A percentile compares a stretch with the other conserved stretches of the same genome.
These are phyloP conservation scores for Therioaphis trifolii DNA, from an alignment of 2,888 invertebrate genomes.

Conservation along the genomic window DNA sequence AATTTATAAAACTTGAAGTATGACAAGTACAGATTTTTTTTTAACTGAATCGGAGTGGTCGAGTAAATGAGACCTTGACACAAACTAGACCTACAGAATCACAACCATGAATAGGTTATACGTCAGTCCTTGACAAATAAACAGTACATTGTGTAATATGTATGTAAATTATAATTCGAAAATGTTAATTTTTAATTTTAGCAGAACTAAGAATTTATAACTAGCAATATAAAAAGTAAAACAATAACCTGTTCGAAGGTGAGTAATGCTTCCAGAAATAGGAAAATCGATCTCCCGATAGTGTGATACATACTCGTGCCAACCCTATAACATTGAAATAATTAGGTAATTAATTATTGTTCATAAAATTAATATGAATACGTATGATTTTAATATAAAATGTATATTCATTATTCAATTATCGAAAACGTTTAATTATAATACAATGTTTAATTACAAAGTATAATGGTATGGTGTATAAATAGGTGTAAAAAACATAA, in stretches of 20 bases:
- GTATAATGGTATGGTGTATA: too few species aligned
- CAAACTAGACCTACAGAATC: slow-evolving; percentile 47
- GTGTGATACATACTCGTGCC: slow-evolving; percentile 91
- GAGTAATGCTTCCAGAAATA: slow-evolving; percentile 91
- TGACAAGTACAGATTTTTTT: too few species aligned
- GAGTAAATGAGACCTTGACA: slow-evolving; percentile 50
- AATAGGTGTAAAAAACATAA: too few species aligned
- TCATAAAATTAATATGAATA: background rate
- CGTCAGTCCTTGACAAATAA: slow-evolving; percentile 26
- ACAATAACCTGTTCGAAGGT: slow-evolving; percentile 79
- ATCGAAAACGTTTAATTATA: too few species aligned
- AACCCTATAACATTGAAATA: slow-evolving; percentile 72
- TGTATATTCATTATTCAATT: too few species aligned
- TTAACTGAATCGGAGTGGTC: background rate
- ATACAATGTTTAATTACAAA: too few species aligned
- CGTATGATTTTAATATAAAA: too few species aligned
- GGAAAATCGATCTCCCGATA: slow-evolving; percentile 86
- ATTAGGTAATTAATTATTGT: background rate
- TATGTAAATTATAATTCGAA: background rate
- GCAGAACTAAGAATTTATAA: background rate
- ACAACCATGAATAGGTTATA: slow-evolving; percentile 64
- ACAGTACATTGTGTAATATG: background rate
- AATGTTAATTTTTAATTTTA: background rate
- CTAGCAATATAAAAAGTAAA: background rate
- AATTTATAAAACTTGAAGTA: too few species aligned